These are phyloP conservation scores for Meta bourneti DNA, from an alignment of 2,888 invertebrate genomes.

Conservation along the genomic window DNA sequence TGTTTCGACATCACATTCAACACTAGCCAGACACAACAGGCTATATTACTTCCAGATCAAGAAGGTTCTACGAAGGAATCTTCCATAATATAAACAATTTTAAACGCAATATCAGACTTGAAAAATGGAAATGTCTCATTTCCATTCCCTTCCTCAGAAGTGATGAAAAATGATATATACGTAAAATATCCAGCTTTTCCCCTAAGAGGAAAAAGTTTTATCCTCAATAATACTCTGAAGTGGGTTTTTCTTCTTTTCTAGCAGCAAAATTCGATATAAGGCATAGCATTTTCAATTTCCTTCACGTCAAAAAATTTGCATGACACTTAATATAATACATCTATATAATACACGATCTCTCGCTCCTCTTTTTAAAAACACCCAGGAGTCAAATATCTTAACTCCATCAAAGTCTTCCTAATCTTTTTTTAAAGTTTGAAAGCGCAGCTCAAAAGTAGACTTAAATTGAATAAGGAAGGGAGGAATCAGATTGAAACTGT, in stretches of 20 bases:
- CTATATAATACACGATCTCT: background rate
- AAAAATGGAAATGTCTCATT: constrained; percentile 1
- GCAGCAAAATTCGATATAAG: constrained; percentile 10
- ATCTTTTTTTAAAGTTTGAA: background rate
- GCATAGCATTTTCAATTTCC: constrained; percentile 36
- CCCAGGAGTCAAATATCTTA: constrained; percentile 4
- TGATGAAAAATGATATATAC: constrained; percentile 21
- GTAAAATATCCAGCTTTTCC: background rate
- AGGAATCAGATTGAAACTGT: background rate
- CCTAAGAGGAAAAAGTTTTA: constrained; percentile 5
- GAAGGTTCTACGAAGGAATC: background rate
- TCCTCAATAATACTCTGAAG: constrained; percentile 1
- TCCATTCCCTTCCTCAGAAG: background rate
- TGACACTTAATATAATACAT: constrained; percentile 51
- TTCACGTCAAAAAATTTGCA: constrained; percentile 53
- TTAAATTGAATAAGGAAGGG: background rate
- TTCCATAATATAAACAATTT: background rate
- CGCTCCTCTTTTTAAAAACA: background rate
- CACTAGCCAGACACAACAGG: too few relatives aligned
- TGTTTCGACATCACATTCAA: too few relatives aligned
- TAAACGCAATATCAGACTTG: background rate
- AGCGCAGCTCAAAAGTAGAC: background rate
- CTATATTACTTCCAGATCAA: too few relatives aligned
- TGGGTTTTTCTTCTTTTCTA: background rate
- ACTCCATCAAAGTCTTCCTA: background rate